Evolutionary conservation across 2,888 invertebrate species (phyloP).

Genomic region (Scelioninae gen. 1): DNA sequence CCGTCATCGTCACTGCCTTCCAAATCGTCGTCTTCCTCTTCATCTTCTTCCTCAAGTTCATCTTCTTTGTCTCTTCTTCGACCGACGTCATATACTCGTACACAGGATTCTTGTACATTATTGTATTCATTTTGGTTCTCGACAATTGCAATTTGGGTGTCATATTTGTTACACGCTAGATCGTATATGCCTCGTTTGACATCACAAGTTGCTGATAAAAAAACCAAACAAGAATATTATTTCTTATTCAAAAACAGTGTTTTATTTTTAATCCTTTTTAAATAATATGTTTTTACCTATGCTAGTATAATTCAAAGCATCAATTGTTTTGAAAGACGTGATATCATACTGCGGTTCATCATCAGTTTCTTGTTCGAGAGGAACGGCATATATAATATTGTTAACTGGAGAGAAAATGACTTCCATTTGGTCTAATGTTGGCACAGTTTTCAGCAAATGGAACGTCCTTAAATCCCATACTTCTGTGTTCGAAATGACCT

Average conservation of each 20-base stretch:
- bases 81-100: constrained; percentile 96
- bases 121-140: constrained; percentile 95
- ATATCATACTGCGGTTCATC: constrained; percentile 92
- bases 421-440: constrained; percentile 95
- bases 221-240: too few species aligned
- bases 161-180: constrained; percentile 92
- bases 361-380: constrained; percentile 90
- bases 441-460: constrained; percentile 96
- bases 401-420: constrained; percentile 95
- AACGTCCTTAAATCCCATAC: constrained; percentile 99
- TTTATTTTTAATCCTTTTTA: neutral
- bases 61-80: constrained; percentile 94
- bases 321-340: constrained; percentile 97
- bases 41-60: constrained; percentile 90
- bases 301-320: constrained; percentile 96
- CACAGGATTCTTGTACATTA: constrained; percentile 94
- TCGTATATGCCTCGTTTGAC: constrained; percentile 95
- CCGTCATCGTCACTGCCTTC: constrained; percentile 87
- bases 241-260: constrained; percentile 10
- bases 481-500: constrained; percentile 98
- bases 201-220: constrained; percentile 92
- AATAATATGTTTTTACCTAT: constrained; percentile 91
- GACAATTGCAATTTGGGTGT: constrained; percentile 95
- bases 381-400: constrained; percentile 94
- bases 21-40: constrained; percentile 86